A percentile compares a stretch with the other conserved stretches of the same genome.
Evolutionary conservation across 2,113 vertebrate genomes (phyloP).

Genomic region (Hydropotes inermis): DNA sequence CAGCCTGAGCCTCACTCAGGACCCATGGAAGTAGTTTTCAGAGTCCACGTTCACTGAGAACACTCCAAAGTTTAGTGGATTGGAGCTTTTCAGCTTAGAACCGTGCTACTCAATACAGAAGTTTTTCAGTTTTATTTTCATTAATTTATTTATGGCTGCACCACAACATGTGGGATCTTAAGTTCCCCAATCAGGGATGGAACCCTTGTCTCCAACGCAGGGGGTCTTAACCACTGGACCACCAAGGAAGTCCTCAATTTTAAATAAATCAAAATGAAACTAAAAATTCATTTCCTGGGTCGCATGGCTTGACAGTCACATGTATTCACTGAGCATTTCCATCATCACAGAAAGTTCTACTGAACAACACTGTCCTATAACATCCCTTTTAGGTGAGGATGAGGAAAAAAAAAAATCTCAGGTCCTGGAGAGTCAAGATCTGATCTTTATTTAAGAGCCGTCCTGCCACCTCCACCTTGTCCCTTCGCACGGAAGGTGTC

Average conservation of each 20-base stretch:
- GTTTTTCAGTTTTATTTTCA: neutral
- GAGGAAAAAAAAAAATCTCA: neutral
- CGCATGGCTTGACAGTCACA: neutral
- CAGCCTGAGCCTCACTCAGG: neutral
- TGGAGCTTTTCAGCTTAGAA: neutral
- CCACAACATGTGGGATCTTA: neutral
- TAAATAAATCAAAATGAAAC: neutral
- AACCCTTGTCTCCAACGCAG: neutral
- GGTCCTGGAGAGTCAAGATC: neutral
- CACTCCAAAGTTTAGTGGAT: neutral
- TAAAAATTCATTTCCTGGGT: neutral
- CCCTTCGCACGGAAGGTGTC: neutral
- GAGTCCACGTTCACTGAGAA: neutral
- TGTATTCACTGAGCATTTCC: accelerated
- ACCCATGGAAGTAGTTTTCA: neutral
- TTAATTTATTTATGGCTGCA: neutral
- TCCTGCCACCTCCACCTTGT: neutral
- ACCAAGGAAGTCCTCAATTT: neutral
- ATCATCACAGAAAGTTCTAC: neutral
- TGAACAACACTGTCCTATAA: neutral
- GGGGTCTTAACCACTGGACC: neutral
- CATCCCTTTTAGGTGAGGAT: neutral
- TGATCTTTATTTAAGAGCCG: neutral
- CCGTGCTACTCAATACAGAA: neutral
- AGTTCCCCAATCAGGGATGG: neutral